A percentile compares a stretch with the other conserved stretches of the same genome.
Evolutionary conservation across 2,113 vertebrate genomes (phyloP).

Genomic region (Myrmecophaga tridactyla): DNA sequence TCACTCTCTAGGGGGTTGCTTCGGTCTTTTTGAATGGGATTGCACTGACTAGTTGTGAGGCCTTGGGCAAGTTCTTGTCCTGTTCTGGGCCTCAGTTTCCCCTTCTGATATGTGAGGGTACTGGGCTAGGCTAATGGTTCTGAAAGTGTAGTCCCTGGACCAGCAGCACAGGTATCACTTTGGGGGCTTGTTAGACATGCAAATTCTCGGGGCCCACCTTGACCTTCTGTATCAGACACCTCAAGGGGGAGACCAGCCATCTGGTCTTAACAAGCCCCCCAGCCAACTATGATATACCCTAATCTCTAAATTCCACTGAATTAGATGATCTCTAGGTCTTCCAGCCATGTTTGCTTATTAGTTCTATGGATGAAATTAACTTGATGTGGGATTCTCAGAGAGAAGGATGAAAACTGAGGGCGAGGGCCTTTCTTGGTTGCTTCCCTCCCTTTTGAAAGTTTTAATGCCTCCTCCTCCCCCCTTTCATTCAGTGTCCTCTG

Average conservation of each 20-base stretch:
- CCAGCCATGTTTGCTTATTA: background rate
- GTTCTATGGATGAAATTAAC: background rate
- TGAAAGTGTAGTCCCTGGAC: background rate
- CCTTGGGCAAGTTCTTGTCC: background rate
- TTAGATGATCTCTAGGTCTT: background rate
- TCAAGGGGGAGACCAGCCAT: background rate
- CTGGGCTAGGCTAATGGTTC: background rate
- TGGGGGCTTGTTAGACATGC: background rate
- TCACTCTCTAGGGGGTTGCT: background rate
- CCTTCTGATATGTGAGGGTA: background rate
- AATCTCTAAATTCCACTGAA: background rate
- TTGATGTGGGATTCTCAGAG: background rate
- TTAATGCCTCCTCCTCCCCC: conserved; percentile 14
- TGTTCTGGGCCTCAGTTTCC: background rate
- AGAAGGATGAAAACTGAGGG: background rate
- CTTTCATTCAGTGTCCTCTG: conserved; percentile 9
- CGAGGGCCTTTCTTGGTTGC: background rate
- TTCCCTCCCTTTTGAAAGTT: background rate
- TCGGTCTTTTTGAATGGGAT: background rate
- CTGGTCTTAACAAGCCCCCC: background rate
- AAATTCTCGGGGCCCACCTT: background rate
- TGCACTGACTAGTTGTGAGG: background rate
- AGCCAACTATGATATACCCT: background rate
- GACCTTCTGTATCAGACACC: background rate
- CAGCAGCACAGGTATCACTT: background rate